A percentile compares a stretch with the other conserved stretches of the same genome.
Conservation (phyloP, 2,888 invertebrate species). For the Megamerina dolium region DNA sequence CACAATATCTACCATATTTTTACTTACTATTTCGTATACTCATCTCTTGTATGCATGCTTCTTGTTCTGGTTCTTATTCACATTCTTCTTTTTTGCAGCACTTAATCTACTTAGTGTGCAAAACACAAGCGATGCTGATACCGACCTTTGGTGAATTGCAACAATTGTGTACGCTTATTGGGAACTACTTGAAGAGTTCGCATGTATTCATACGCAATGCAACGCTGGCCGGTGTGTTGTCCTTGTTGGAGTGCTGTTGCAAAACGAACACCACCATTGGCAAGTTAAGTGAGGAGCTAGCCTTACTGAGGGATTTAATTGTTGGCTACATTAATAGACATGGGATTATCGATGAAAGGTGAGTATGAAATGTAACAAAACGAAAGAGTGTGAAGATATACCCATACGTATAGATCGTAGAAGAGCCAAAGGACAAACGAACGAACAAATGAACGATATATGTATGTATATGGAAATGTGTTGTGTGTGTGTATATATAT, state of each 20-base stretch:
- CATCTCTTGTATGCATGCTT: neutral
- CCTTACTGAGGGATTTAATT: slow-evolving; percentile 45
- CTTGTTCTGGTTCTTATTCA: neutral
- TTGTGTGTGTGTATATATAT: neutral
- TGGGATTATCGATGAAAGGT: slow-evolving; percentile 49
- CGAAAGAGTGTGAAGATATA: too few relatives aligned
- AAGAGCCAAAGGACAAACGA: too few relatives aligned
- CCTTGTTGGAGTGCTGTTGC: slow-evolving; percentile 47
- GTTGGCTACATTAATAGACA: slow-evolving; percentile 47
- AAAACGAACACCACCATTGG: slow-evolving; percentile 49
- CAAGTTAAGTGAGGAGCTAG: slow-evolving; percentile 48
- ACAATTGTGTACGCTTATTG: slow-evolving; percentile 44
- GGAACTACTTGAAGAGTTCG: slow-evolving; percentile 48
- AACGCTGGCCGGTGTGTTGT: slow-evolving; percentile 46
- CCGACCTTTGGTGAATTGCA: slow-evolving; percentile 46
- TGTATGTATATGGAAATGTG: neutral
- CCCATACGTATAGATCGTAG: too few relatives aligned
- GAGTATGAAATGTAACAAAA: slow-evolving; percentile 15
- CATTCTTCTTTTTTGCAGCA: slow-evolving; percentile 30
- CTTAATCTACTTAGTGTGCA: slow-evolving; percentile 49
- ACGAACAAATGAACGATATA: too few relatives aligned
- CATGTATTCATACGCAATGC: slow-evolving; percentile 49
- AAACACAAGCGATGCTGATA: slow-evolving; percentile 47
- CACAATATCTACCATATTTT: too few relatives aligned
- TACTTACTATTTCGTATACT: too few relatives aligned